Evolutionary conservation across 2,797 vertebrate species (phyloP).

Genomic region (Erithacus rubecula): DNA sequence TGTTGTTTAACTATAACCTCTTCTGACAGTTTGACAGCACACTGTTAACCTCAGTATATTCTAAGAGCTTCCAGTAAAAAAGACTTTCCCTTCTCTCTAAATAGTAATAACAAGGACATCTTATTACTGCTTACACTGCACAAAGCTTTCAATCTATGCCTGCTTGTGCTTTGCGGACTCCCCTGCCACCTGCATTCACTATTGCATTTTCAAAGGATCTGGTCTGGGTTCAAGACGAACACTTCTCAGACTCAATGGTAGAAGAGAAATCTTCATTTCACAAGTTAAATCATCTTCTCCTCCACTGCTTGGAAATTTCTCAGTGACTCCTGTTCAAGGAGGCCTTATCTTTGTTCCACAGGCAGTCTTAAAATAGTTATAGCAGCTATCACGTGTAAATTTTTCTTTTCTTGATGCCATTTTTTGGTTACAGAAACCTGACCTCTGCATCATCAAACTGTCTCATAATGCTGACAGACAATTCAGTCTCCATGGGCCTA

Average conservation of each 20-base stretch:
- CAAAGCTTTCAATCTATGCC: not conserved
- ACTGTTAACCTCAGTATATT: not conserved
- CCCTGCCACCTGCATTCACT: not conserved
- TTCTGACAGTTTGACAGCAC: not conserved
- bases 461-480: not conserved
- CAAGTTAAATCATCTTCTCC: not conserved
- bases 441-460: not conserved
- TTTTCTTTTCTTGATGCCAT: not conserved
- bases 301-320: not conserved
- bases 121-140: not conserved
- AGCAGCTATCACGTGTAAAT: not conserved
- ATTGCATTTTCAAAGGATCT: not conserved
- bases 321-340: not conserved
- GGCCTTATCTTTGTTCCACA: not conserved
- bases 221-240: not conserved
- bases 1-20: not conserved
- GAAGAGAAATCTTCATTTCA: not conserved
- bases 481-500: not conserved
- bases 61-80: not conserved
- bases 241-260: not conserved
- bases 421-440: not conserved
- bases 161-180: not conserved
- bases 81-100: accelerated
- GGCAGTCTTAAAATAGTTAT: not conserved
- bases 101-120: not conserved